These are phyloP conservation scores for Camelus dromedarius DNA, from an alignment of 2,113 vertebrate species.

Conservation along the genomic window DNA sequence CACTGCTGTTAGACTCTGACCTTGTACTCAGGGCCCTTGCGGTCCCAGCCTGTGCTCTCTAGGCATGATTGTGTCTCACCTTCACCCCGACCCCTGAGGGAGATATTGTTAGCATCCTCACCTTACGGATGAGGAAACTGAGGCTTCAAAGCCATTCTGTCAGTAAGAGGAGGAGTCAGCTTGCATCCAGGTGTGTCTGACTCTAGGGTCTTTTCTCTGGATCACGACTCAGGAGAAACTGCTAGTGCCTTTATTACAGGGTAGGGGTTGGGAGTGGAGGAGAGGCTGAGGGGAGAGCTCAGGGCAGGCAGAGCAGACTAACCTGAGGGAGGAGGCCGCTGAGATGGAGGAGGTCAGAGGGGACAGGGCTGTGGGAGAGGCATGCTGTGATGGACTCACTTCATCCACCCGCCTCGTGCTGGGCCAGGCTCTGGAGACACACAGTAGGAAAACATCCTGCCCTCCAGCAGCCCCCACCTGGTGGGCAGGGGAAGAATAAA, in stretches of 20 bases:
- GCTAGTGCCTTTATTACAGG: background rate
- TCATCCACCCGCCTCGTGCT: background rate
- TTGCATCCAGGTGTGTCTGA: background rate
- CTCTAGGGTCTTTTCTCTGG: background rate
- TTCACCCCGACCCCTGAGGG: background rate
- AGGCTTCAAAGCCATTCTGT: background rate
- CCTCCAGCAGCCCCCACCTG: background rate
- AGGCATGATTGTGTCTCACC: fast-evolving
- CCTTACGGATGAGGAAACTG: too few species aligned
- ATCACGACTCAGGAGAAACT: background rate
- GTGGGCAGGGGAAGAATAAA: background rate
- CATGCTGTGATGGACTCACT: background rate
- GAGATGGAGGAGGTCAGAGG: background rate
- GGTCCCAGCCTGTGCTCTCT: background rate
- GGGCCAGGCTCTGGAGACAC: background rate
- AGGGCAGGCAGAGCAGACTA: fast-evolving
- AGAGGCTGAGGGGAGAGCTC: background rate
- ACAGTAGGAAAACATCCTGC: background rate
- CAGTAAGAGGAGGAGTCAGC: background rate
- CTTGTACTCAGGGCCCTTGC: fast-evolving
- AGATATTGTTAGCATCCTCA: background rate
- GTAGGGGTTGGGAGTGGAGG: background rate
- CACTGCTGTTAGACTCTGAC: fast-evolving
- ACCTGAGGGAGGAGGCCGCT: background rate
- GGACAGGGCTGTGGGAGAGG: too few species aligned